Evolutionary conservation across 2,888 invertebrate genomes (phyloP).

Genomic region (Scaptodrosophila latifasciaeformis): DNA sequence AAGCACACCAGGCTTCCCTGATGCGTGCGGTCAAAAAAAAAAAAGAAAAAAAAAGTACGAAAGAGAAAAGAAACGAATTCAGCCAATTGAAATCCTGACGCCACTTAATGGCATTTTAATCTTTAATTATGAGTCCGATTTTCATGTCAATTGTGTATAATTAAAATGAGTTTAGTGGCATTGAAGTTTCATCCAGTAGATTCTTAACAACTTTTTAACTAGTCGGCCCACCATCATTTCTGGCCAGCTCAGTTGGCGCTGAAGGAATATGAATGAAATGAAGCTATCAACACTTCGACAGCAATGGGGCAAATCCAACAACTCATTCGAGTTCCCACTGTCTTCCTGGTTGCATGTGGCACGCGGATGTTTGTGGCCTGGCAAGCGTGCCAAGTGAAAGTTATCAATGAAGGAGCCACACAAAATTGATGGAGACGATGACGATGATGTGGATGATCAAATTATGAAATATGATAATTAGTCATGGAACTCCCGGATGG

Average conservation of each 20-base stretch:
- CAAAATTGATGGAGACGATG: too few species aligned
- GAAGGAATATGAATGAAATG: constrained; percentile 30
- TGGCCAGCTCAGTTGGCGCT: too few species aligned
- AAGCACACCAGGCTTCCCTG: neutral
- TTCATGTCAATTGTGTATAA: constrained; percentile 50
- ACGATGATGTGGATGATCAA: too few species aligned
- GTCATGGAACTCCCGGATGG: too few species aligned
- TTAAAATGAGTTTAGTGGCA: constrained; percentile 62
- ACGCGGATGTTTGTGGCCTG: neutral
- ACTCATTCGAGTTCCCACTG: constrained; percentile 2
- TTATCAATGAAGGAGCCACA: too few species aligned
- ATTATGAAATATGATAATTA: too few species aligned
- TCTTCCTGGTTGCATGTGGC: constrained; percentile 4
- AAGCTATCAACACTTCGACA: constrained; percentile 58
- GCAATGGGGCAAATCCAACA: neutral
- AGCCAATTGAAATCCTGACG: constrained; percentile 34
- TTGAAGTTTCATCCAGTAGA: constrained; percentile 32
- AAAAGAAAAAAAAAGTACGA: too few species aligned
- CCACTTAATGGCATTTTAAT: constrained; percentile 62
- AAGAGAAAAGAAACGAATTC: too few species aligned
- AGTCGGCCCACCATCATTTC: constrained; percentile 42
- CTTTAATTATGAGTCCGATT: constrained; percentile 35
- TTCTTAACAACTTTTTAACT: constrained; percentile 46
- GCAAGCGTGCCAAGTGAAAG: too few species aligned
- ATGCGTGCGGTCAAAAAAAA: neutral